Base-by-base conservation (phyloP, 2,113 vertebrate genomes). In the Anser cygnoides region DNA sequence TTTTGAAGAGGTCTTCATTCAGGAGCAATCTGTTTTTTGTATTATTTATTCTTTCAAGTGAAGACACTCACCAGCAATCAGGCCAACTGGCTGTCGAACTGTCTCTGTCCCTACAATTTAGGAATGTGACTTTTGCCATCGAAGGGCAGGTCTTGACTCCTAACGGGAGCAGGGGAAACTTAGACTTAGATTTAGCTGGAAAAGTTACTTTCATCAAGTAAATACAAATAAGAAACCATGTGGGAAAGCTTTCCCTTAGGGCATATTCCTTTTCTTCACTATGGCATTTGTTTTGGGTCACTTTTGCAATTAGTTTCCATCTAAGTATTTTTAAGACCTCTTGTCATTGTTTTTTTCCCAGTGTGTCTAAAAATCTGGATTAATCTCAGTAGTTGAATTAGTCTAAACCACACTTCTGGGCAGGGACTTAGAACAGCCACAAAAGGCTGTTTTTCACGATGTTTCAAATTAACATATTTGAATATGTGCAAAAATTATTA, bases 151-250 rank as follows among this genome's bases (percentile, higher is more conserved):
- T 86, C 54, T 93, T 20, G 4, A 14, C 23, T 80, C 74, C 46
- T 55, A n/a, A 43, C 3, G 2, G 4, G 41, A 80, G 31, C n/a
- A 71, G 87, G 13, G 7, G 43, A 86, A 92, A 72, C 23, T 20
- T 71, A 54, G 84, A 77, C 62, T 88, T 57, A n/a, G 11, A 11
- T 90, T 44, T 89, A 65, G 11, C 54, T 76, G 61, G 25, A 87
- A 89, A 92, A 87, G 31, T 65, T 92, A 63, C 19, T 87, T 92
- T 90, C 21, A 5, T 93, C 61, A 49, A 86, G 13, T 59, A 94
- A 87, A 78, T 31, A 93, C 23, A 84, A 93, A 50, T 72, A 72
- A 78, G 41, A 66, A 81, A 50, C 11, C 44, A 62, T 78, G 46
- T 84, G 54, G 49, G 49, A 95, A 93, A 71, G 46, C 74, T 84